A percentile compares a stretch with the other conserved stretches of the same genome.
phyloP scores from a whole-genome alignment of 2,888 invertebrate species.

The Falcaria lacertinaria region DNA sequence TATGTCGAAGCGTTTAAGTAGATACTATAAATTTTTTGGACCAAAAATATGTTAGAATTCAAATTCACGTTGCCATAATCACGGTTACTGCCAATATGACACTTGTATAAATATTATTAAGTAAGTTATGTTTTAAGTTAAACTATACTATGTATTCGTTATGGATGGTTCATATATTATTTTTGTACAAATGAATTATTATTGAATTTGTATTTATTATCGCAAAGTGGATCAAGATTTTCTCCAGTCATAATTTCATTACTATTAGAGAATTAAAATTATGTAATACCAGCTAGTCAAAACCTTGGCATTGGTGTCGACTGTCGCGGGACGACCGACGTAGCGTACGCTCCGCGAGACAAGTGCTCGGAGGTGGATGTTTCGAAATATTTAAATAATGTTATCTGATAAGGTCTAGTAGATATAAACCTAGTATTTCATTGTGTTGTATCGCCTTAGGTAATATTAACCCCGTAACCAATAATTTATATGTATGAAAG shows the following conservation, averaged over 20 bases:
- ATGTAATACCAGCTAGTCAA: conserved; percentile 47
- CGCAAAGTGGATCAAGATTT: conserved; percentile 11
- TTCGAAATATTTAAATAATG: conserved; percentile 16
- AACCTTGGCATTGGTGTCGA: conserved; percentile 38
- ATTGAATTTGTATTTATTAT: conserved; percentile 16
- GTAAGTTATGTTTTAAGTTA: conserved; percentile 30
- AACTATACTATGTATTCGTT: conserved; percentile 23
- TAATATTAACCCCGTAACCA: conserved; percentile 10
- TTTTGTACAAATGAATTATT: conserved; percentile 56
- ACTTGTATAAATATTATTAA: conserved; percentile 52
- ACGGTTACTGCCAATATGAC: conserved; percentile 74
- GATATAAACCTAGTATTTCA: neutral
- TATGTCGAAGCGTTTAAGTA: conserved; percentile 55
- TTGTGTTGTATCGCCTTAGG: conserved; percentile 2
- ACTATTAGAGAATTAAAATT: conserved; percentile 26
- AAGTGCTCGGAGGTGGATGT: conserved; percentile 4
- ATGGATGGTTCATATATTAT: conserved; percentile 44
- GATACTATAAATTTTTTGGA: conserved; percentile 64
- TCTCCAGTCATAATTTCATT: conserved; percentile 16
- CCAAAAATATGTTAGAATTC: conserved; percentile 75
- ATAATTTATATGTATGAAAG: conserved; percentile 31
- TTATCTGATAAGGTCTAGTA: conserved; percentile 3
- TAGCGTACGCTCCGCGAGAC: conserved; percentile 4
- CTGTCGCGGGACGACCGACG: conserved; percentile 25
- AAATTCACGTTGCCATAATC: conserved; percentile 77